Percentiles rank a stretch among this genome's conserved stretches.
Evolutionary conservation across 2,888 invertebrate species (phyloP).

Genomic region (Cepaea hortensis): DNA sequence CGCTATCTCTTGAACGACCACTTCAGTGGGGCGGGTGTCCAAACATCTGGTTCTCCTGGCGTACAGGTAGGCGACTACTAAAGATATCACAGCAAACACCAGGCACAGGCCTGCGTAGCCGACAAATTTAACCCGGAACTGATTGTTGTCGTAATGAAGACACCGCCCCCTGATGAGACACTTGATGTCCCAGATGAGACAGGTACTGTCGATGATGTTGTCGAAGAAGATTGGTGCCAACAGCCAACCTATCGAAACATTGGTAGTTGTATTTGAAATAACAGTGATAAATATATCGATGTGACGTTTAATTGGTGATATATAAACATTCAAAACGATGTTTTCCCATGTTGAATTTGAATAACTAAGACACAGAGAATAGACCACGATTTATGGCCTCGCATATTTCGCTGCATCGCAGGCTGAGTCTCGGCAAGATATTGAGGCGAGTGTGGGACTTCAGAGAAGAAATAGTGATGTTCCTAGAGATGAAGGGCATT

Average conservation of each 20-base stretch:
- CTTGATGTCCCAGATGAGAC: slow-evolving; percentile 30
- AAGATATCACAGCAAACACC: neutral
- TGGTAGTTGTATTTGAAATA: too few species aligned
- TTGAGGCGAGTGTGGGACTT: too few species aligned
- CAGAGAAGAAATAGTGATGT: too few species aligned
- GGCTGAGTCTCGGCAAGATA: too few species aligned
- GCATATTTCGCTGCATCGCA: too few species aligned
- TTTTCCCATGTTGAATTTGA: too few species aligned
- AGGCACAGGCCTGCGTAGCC: neutral
- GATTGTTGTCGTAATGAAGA: slow-evolving; percentile 41
- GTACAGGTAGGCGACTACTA: slow-evolving; percentile 27
- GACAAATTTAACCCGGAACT: slow-evolving; percentile 32
- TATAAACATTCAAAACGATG: too few species aligned
- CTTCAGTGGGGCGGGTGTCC: neutral
- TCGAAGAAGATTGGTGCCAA: slow-evolving; percentile 35
- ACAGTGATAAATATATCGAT: too few species aligned
- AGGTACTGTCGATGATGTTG: slow-evolving; percentile 32
- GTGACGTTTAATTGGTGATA: too few species aligned
- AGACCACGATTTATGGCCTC: too few species aligned
- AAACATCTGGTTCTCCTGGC: slow-evolving; percentile 31
- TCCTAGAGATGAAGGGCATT: too few species aligned
- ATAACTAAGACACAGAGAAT: too few species aligned
- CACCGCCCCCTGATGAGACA: slow-evolving; percentile 35
- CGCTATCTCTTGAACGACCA: neutral
- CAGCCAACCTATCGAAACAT: slow-evolving; percentile 34